Conservation (phyloP, 2,888 invertebrate species). For the Xanthorhoe designata region DNA sequence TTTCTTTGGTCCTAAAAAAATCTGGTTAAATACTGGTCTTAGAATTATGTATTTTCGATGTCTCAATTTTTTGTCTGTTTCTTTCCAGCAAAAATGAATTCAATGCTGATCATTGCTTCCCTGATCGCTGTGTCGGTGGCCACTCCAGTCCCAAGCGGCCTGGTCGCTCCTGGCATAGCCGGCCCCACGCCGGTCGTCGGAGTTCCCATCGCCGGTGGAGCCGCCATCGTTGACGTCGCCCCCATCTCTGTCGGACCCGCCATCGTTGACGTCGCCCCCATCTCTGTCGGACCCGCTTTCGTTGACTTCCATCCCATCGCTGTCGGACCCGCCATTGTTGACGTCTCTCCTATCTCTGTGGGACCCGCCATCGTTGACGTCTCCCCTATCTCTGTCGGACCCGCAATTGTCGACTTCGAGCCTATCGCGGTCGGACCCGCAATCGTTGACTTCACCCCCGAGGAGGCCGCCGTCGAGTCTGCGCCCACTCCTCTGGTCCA, state of each 20-base stretch:
- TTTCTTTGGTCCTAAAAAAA: too few relatives aligned
- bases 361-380: too few relatives aligned
- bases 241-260: conserved; percentile 42
- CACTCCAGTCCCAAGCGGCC: conserved; percentile 46
- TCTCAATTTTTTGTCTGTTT: background rate
- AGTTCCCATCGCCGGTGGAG: conserved; percentile 33
- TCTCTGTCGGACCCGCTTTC: conserved; percentile 15
- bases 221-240: conserved; percentile 23
- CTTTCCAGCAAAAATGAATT: conserved; percentile 52
- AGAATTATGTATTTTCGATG: background rate
- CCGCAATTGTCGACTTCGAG: conserved; percentile 25
- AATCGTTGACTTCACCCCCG: conserved; percentile 37
- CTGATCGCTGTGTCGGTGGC: conserved; percentile 55
- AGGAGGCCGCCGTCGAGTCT: conserved; percentile 22
- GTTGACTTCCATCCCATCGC: conserved; percentile 12
- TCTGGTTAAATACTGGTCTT: too few relatives aligned
- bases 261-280: conserved; percentile 32
- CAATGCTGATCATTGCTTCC: conserved; percentile 54
- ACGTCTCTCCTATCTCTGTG: conserved; percentile 33
- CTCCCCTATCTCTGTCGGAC: conserved; percentile 31
- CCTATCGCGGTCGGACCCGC: conserved; percentile 42
- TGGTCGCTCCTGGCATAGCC: conserved; percentile 41
- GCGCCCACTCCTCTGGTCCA: conserved; percentile 50
- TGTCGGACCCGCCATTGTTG: conserved; percentile 32
- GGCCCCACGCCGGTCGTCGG: conserved; percentile 39